Evolutionary conservation across 2,888 invertebrate species (phyloP).

Genomic region (Phlogophora meticulosa): DNA sequence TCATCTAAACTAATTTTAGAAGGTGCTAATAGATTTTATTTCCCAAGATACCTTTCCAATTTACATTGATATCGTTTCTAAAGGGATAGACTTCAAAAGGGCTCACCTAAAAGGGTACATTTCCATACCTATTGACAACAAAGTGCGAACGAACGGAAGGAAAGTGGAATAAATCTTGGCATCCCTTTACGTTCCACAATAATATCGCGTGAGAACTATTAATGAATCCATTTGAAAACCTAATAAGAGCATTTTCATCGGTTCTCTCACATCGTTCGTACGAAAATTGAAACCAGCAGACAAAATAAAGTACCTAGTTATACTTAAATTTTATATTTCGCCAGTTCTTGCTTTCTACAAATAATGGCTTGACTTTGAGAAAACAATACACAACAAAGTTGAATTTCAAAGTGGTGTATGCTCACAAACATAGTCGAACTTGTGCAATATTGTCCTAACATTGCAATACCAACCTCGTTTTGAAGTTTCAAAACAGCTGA

Average conservation of each 20-base stretch:
- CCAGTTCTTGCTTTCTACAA: slow-evolving; percentile 19
- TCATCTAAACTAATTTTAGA: slow-evolving; percentile 30
- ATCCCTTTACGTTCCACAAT: slow-evolving; percentile 48
- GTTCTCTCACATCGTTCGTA: slow-evolving; percentile 9
- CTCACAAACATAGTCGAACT: slow-evolving; percentile 39
- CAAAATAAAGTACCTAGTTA: background rate
- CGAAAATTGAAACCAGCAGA: slow-evolving; percentile 13
- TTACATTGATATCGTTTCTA: slow-evolving; percentile 56
- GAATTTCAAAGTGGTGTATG: slow-evolving; percentile 25
- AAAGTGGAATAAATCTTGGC: slow-evolving; percentile 63
- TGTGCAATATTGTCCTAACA: slow-evolving; percentile 47
- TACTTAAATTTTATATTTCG: background rate
- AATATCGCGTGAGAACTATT: slow-evolving; percentile 29
- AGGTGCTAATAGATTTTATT: slow-evolving; percentile 60
- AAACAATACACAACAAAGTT: slow-evolving; percentile 40
- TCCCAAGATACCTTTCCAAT: slow-evolving; percentile 46
- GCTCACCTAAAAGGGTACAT: slow-evolving; percentile 63
- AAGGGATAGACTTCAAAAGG: slow-evolving; percentile 52
- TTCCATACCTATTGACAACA: slow-evolving; percentile 70
- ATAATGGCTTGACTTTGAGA: slow-evolving; percentile 22
- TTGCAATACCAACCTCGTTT: slow-evolving; percentile 39
- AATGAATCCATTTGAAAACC: slow-evolving; percentile 58
- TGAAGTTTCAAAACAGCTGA: slow-evolving; percentile 36
- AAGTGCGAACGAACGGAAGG: slow-evolving; percentile 53
- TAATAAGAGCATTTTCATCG: slow-evolving; percentile 41